Evolutionary conservation across 2,797 vertebrate genomes (phyloP).

Genomic region (Bradypodion ventrale): DNA sequence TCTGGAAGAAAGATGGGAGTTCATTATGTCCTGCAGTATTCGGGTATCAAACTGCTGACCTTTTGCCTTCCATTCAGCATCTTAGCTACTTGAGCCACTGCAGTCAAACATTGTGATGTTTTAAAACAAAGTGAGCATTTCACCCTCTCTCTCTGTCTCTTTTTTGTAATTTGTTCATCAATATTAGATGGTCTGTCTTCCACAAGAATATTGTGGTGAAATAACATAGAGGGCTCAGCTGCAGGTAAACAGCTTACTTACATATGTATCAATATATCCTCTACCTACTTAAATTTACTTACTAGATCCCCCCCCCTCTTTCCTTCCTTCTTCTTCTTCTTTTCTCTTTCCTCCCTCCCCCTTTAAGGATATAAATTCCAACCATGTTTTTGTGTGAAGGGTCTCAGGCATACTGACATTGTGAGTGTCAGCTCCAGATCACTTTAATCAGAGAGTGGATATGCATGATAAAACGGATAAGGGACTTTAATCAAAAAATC

Average conservation of each 20-base stretch:
- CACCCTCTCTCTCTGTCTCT: background rate
- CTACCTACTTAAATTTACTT: constrained; percentile 37
- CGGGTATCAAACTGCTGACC: too few species aligned
- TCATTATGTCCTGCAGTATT: too few species aligned
- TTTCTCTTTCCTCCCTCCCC: constrained; percentile 24
- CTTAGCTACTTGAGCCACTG: too few species aligned
- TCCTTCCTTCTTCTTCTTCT: constrained; percentile 38
- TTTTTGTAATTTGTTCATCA: background rate
- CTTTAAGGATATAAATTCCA: constrained; percentile 88
- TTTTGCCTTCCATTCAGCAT: too few species aligned
- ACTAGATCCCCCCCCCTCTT: constrained; percentile 42
- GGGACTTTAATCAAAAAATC: constrained; percentile 99
- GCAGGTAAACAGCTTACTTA: constrained; percentile 31
- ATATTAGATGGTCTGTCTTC: background rate
- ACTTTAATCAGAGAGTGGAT: constrained; percentile 99
- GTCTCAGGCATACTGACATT: constrained; percentile 95
- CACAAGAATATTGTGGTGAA: background rate
- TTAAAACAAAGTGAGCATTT: background rate
- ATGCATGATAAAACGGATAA: constrained; percentile 99
- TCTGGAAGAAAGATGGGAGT: too few species aligned
- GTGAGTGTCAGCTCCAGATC: constrained; percentile 99
- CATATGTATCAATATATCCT: background rate
- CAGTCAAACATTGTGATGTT: background rate
- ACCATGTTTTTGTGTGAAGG: constrained; percentile 84
- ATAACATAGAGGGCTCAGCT: background rate